Evolutionary conservation across 2,797 vertebrate species (phyloP).

Genomic region (Botia almorhae): DNA sequence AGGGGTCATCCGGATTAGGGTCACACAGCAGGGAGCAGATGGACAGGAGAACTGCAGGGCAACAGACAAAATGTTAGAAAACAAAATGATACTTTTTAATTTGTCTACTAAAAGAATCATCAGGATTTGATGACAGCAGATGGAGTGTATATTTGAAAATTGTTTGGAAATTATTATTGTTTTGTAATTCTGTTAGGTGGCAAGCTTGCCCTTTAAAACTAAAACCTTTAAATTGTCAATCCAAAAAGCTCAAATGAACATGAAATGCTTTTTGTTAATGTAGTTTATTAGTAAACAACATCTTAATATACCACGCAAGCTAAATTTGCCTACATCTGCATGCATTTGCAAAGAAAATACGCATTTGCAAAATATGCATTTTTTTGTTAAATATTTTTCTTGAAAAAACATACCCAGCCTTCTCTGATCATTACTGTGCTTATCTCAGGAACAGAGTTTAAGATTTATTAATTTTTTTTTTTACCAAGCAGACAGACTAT

Average conservation of each 20-base stretch:
- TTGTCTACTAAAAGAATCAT: neutral
- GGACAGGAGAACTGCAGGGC: constrained; percentile 91
- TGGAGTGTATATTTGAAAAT: too few species aligned
- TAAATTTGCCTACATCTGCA: neutral
- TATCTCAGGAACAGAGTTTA: neutral
- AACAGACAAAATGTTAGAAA: neutral
- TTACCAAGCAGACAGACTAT: neutral
- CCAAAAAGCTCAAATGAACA: neutral
- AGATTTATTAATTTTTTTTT: neutral
- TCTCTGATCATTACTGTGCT: neutral
- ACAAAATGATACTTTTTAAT: neutral
- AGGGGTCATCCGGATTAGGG: constrained; percentile 98
- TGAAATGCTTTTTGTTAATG: neutral
- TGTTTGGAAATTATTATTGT: too few species aligned
- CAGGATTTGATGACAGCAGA: neutral
- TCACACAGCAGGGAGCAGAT: constrained; percentile 99
- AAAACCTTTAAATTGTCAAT: neutral
- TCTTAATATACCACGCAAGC: neutral
- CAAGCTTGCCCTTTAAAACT: neutral
- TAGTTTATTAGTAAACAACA: neutral
- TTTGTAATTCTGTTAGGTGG: too few species aligned
- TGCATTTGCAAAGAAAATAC: neutral
- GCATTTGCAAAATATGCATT: too few species aligned
- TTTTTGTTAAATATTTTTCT: neutral
- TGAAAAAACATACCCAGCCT: too few species aligned